A percentile compares a stretch with the other conserved stretches of the same genome.
Conservation (phyloP, 1,140 invertebrate genomes). For the Acromyrmex echinatior region DNA sequence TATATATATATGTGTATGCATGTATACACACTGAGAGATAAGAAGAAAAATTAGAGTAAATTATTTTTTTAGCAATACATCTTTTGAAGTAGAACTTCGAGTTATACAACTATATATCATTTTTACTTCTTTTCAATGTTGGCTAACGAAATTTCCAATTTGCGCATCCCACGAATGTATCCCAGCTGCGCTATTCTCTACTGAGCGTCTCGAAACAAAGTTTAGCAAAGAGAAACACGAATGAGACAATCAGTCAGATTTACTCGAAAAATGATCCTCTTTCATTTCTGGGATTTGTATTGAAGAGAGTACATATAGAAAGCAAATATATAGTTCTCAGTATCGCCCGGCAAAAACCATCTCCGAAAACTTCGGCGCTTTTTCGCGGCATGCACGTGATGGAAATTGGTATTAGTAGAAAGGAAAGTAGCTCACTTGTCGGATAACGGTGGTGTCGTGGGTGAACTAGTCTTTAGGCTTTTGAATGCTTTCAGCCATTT, state of each 20-base stretch:
- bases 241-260: conserved; percentile 11
- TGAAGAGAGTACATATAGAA: neutral
- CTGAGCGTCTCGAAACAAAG: conserved; percentile 20
- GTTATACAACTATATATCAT: neutral
- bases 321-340: conserved; percentile 8
- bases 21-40: neutral
- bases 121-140: neutral
- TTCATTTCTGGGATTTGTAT: conserved; percentile 20
- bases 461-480: conserved; percentile 94
- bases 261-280: conserved; percentile 16
- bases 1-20: no score
- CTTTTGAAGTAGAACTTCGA: neutral
- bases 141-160: neutral
- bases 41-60: neutral
- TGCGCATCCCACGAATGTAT: conserved; percentile 45
- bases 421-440: conserved; percentile 87
- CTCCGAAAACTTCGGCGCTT: conserved; percentile 35
- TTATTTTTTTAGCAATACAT: neutral
- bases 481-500: conserved; percentile 99
- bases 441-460: conserved; percentile 86
- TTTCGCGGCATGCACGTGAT: conserved; percentile 51
- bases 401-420: conserved; percentile 20
- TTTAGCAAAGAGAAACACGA: conserved; percentile 15
- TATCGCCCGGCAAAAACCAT: conserved; percentile 9
- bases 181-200: conserved; percentile 32